A percentile compares a stretch with the other conserved stretches of the same genome.
phyloP scores from a whole-genome alignment of 2,113 vertebrate species.

The Brachyistius frenatus region DNA sequence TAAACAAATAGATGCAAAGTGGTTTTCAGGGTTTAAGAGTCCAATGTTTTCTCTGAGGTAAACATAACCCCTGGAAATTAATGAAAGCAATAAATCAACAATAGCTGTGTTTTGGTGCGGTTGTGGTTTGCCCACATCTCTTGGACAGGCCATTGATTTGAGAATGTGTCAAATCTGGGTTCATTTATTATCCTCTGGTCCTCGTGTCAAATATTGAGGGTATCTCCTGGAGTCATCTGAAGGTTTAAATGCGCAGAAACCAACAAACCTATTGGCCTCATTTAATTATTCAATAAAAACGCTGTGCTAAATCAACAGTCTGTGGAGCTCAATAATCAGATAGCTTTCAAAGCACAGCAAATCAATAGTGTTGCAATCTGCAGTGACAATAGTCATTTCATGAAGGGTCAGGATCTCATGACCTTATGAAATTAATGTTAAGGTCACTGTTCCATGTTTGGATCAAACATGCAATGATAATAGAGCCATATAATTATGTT shows the following conservation, averaged over 20 bases:
- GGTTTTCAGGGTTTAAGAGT: conserved; percentile 4
- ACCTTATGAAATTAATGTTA: conserved; percentile 68
- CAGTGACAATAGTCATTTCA: conserved; percentile 70
- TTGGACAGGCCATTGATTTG: conserved; percentile 70
- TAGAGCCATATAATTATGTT: conserved; percentile 48
- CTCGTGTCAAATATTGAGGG: conserved; percentile 48
- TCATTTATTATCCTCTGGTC: conserved; percentile 71
- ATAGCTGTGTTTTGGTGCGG: conserved; percentile 41
- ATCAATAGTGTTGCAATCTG: conserved; percentile 78
- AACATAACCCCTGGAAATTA: conserved; percentile 62
- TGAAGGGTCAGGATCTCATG: conserved; percentile 56
- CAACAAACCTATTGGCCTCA: conserved; percentile 69
- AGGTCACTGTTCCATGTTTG: conserved; percentile 43
- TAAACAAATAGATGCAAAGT: conserved; percentile 26
- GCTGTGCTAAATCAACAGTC: conserved; percentile 75
- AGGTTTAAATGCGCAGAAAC: conserved; percentile 70
- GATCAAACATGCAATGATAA: conserved; percentile 67
- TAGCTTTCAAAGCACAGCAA: conserved; percentile 73
- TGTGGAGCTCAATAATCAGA: conserved; percentile 72
- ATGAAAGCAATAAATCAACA: conserved; percentile 68
- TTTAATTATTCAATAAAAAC: conserved; percentile 69
- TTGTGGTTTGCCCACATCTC: conserved; percentile 21
- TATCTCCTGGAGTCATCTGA: conserved; percentile 61
- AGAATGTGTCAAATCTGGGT: conserved; percentile 53
- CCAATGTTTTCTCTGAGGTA: conserved; percentile 61